Base-by-base conservation (phyloP, 2,888 invertebrate genomes). In the Monochamus alternatus region DNA sequence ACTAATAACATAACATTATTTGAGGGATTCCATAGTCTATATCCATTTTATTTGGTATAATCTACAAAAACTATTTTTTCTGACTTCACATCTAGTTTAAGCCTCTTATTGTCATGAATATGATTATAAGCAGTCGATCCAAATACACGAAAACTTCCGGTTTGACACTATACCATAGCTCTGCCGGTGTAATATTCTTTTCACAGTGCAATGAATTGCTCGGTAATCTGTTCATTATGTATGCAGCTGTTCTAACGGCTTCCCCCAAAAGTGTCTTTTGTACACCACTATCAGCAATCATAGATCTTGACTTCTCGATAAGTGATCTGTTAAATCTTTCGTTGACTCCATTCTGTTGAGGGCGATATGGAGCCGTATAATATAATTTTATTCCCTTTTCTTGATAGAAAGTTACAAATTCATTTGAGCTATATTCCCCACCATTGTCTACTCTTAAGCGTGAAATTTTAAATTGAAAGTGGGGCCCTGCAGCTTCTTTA, bases 11-110 rank as follows among this genome's bases (percentile, higher is more conserved):
- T 84, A n/a, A n/a, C 84, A 74, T 81, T 78, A 78, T 68, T 76
- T 79, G 84, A 81, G 38, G 80, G 67, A 77, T 85, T 80, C 81
- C 81, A 86, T 65, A 87, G 77, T 78, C 84, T 85, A 62, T 62
- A 62, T 5, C 62, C 62, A 78, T 85, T 86, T 32, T n/a, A n/a
- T n/a, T 30, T 51, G n/a, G 59, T 22, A 47, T 75, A 75, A 12
- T 70, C 75, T 38, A 70, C 55, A 70, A 75, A 70, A 43, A 70
- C 64, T 32, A 31, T 12, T n/a, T 64, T 65, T 58, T 14, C 31
- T 3, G 59, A 12, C 65, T 65, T 75, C 12, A 63, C 32, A 51
- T 68, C 68, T 5, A 74, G 68, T 63, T 62, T 68, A 12, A 47
- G 5, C 22, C 52, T 43, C 3, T 62, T 63, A 58, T 70, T n/a